Evolutionary conservation across 2,113 vertebrate genomes (phyloP), one percentile per base, ranked within the genome.

Genomic region (Misgurnus anguillicaudatus): DNA sequence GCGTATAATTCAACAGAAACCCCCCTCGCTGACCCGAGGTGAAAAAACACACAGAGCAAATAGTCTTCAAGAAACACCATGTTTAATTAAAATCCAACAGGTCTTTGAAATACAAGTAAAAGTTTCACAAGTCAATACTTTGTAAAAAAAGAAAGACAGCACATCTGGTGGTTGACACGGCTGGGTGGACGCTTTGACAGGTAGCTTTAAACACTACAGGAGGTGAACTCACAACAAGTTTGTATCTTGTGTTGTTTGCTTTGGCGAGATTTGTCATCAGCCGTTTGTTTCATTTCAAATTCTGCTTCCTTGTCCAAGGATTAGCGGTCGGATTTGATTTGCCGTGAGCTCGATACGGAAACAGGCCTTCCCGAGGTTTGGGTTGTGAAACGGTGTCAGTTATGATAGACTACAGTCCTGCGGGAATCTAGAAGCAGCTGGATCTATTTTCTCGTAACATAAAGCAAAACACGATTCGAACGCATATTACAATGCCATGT

Each of bases 41-140:
- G 47, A 67, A 10, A 39, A 36, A 64, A 48, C 66, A 57, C 58
- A 83, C 42, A 61, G 31, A 68, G 51, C 39, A 64, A 80, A 71
- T 55, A 57, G 61, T 48, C 71, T 77, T 83, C 82, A 83, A 72
- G 76, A 68, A 86, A 86, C 79, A 83, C 66, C 66, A 71, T 21
- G 9, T 86, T 85, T 87, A 85, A 88, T 88, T 85, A 82, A 82
- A 86, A 86, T 72, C 17, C 21, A 79, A 64, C 73, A 60, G 45
- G 19, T 66, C 45, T 68, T 57, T 73, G 68, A 47, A 78, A 78
- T 62, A 57, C 64, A 55, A 75, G 38, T 64, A 42, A 79, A 48
- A 6, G 14, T 78, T 81, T 71, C 58, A 64, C 61, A 57, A 66
- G 67, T 81, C 75, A 72, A 83, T 67, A 42, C 24, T 31, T 31